Evolutionary conservation across 1,140 invertebrate genomes (phyloP), one percentile per base, ranked within the genome.

Genomic region (Leptonema lineaticorne): DNA sequence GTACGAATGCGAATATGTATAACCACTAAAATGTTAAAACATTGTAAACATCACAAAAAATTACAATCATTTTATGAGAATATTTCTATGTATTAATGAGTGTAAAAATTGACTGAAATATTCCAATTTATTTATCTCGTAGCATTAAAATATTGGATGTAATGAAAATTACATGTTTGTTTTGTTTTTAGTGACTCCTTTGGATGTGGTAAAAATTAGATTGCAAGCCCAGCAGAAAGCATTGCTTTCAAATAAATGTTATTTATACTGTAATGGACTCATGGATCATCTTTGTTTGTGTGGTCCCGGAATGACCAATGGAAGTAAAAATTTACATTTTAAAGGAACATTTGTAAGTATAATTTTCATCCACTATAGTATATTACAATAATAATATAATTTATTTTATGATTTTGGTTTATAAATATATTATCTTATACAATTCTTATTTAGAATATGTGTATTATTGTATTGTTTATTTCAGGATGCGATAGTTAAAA

Each of bases 281-380:
- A 98, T 99, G 96, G 97, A 99, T 81, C 96, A 98, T 78, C 79
- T 98, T n/a, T 99, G 96, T 81, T 88, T 89, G n/a, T 96, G 94
- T 82, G 79, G 86, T 50, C 84, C 84, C 69, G 83, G 83, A 68
- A 79, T 81, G 27, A 76, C 79, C 76, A 80, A 85, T 74, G 82
- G 84, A 70, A 53, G n/a, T 53, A 82, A 85, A 63, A 87, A 90
- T 73, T 85, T 88, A 29, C 91, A 94, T 76, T 96, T 98, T 75
- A 93, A 86, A 79, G 95, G 95, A 73, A 97, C 95, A 46, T 73
- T 96, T 75, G 95, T 97, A 86, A 84, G 83, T 79, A 63, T 69
- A 53, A 27, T 45, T 56, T 53, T 53, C 20, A 11, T n/a, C n/a
- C 37, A 33, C 30, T 33, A 33, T 33, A 33, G n/a, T n/a, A n/a